These are phyloP conservation scores for Hippocampus mohnikei DNA, from an alignment of 2,113 vertebrate genomes.

Conservation along the genomic window DNA sequence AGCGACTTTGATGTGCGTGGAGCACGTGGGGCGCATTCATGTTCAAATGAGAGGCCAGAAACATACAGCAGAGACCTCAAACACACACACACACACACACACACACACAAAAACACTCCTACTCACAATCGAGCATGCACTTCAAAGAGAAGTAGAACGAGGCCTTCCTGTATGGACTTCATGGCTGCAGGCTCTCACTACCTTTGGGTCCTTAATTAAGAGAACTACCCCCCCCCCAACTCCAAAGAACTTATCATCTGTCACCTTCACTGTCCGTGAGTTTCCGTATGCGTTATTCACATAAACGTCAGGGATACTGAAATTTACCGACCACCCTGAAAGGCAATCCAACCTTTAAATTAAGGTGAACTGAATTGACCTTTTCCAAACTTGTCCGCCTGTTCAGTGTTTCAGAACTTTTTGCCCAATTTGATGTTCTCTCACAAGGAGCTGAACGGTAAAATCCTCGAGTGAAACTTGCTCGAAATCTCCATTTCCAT, in stretches of 20 bases:
- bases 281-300: neutral
- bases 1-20: slow-evolving; percentile 74
- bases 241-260: neutral
- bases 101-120: slow-evolving; percentile 21
- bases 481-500: no score
- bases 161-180: slow-evolving; percentile 63
- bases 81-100: slow-evolving; percentile 18
- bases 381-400: no score
- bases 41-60: slow-evolving; percentile 75
- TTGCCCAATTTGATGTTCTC: no score
- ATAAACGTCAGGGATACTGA: no score
- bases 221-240: neutral
- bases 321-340: no score
- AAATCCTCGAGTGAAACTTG: no score
- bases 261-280: slow-evolving; percentile 29
- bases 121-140: slow-evolving; percentile 50
- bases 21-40: slow-evolving; percentile 61
- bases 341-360: no score
- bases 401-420: no score
- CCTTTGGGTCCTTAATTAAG: slow-evolving; percentile 3
- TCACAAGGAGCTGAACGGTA: no score
- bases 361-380: no score
- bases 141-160: slow-evolving; percentile 65
- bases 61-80: slow-evolving; percentile 62
- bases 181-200: slow-evolving; percentile 53